phyloP scores from a whole-genome alignment of 1,140 invertebrate species.

The Oedothorax gibbosus region DNA sequence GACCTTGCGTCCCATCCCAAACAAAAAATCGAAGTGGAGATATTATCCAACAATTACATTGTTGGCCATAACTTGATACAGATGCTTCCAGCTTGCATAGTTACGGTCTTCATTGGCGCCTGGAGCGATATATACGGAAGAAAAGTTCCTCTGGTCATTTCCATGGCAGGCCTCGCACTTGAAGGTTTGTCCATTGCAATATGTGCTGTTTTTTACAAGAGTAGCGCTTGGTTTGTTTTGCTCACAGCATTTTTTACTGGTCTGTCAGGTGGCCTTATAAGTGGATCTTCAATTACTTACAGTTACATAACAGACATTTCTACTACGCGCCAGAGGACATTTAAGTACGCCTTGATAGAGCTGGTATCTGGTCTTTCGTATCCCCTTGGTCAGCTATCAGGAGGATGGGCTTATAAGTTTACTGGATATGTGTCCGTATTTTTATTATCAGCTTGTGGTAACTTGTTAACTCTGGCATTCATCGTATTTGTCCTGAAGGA shows the following conservation, averaged over 20 bases:
- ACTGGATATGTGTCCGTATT: constrained; percentile 39
- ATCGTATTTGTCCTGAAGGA: constrained; percentile 38
- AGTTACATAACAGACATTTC: constrained; percentile 39
- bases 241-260: constrained; percentile 22
- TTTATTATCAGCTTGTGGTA: not conserved
- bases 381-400: constrained; percentile 29
- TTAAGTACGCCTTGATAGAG: constrained; percentile 44
- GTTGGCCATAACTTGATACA: constrained; percentile 8
- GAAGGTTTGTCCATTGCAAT: constrained; percentile 29
- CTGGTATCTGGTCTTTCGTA: not conserved
- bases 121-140: constrained; percentile 54
- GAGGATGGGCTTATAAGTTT: constrained; percentile 25
- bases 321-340: constrained; percentile 15
- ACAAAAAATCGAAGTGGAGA: constrained; percentile 27
- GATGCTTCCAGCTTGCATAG: constrained; percentile 20
- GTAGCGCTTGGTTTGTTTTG: constrained; percentile 7
- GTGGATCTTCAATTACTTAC: constrained; percentile 22
- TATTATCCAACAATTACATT: constrained; percentile 41
- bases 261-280: constrained; percentile 36
- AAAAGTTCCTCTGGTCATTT: constrained; percentile 29
- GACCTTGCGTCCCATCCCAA: constrained; percentile 1
- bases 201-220: not conserved
- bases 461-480: constrained; percentile 4
- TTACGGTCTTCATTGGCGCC: constrained; percentile 19
- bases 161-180: constrained; percentile 8